Percentiles rank a stretch among this genome's conserved stretches.
These are phyloP conservation scores for Drosophila varians DNA, from an alignment of 1,140 invertebrate species.

Conservation along the genomic window DNA sequence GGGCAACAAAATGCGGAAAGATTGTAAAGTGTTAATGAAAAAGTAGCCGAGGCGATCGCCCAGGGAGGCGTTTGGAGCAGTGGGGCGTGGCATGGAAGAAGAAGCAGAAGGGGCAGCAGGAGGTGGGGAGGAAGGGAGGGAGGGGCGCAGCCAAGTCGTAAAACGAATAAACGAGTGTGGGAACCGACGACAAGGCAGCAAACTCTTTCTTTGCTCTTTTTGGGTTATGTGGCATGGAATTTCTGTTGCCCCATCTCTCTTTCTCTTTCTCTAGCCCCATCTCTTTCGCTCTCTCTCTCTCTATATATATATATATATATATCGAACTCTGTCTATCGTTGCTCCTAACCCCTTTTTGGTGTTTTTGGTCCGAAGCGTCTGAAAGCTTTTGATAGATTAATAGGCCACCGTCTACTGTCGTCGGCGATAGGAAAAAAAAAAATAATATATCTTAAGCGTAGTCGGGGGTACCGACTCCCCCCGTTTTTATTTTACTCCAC, in stretches of 20 bases:
- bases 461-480: no score
- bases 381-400: slow-evolving; percentile 70
- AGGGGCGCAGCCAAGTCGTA: slow-evolving; percentile 50
- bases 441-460: no score
- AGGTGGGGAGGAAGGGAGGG: neutral
- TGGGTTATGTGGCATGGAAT: slow-evolving; percentile 64
- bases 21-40: slow-evolving; percentile 81
- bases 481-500: neutral
- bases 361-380: slow-evolving; percentile 38
- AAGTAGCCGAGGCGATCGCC: slow-evolving; percentile 56
- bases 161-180: slow-evolving; percentile 73
- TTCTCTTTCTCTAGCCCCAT: neutral
- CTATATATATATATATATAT: neutral
- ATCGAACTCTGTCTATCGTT: neutral
- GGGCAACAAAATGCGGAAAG: slow-evolving; percentile 73
- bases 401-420: slow-evolving; percentile 66
- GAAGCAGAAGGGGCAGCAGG: slow-evolving; percentile 5
- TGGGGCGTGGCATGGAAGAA: neutral
- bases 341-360: slow-evolving; percentile 36
- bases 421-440: slow-evolving; percentile 43
- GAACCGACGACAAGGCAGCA: slow-evolving; percentile 53
- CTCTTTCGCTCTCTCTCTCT: neutral
- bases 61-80: neutral
- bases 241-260: slow-evolving; percentile 8
- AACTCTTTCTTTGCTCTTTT: slow-evolving; percentile 40